phyloP scores from a whole-genome alignment of 2,797 vertebrate genomes.

The Coccyzus lansbergi region DNA sequence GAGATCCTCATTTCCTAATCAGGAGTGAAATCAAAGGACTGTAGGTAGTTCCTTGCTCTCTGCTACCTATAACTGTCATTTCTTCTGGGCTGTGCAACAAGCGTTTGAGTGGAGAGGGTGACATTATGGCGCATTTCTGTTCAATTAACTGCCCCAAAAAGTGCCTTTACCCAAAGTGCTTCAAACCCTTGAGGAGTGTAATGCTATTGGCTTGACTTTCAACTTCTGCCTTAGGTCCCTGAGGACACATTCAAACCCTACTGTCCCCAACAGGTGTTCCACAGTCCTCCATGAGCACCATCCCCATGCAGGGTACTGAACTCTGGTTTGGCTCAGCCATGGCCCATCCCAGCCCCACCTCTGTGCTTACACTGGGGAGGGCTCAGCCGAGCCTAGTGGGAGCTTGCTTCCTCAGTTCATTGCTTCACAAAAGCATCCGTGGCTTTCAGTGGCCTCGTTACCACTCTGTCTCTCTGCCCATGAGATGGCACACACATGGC shows the following conservation, averaged over 20 bases:
- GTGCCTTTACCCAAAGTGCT: background rate
- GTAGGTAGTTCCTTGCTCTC: background rate
- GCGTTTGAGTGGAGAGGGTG: background rate
- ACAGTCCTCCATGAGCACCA: background rate
- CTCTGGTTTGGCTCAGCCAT: background rate
- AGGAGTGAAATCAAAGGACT: background rate
- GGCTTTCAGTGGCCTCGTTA: background rate
- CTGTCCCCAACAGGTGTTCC: background rate
- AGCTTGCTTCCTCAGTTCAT: background rate
- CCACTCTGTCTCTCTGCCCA: too few species aligned
- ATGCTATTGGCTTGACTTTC: background rate
- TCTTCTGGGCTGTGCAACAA: background rate
- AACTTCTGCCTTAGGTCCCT: background rate
- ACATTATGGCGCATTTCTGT: fast-evolving
- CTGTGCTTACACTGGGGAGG: fast-evolving
- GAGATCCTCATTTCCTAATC: background rate
- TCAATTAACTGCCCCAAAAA: background rate
- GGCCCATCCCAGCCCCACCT: background rate
- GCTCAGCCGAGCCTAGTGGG: background rate
- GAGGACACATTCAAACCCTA: background rate
- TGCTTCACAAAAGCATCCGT: background rate
- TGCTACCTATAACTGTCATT: background rate
- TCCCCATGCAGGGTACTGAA: background rate
- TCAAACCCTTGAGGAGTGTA: background rate
- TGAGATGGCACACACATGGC: background rate